A percentile compares a stretch with the other conserved stretches of the same genome.
Conservation (phyloP, 2,888 invertebrate species). For the Zelleria hepariella region DNA sequence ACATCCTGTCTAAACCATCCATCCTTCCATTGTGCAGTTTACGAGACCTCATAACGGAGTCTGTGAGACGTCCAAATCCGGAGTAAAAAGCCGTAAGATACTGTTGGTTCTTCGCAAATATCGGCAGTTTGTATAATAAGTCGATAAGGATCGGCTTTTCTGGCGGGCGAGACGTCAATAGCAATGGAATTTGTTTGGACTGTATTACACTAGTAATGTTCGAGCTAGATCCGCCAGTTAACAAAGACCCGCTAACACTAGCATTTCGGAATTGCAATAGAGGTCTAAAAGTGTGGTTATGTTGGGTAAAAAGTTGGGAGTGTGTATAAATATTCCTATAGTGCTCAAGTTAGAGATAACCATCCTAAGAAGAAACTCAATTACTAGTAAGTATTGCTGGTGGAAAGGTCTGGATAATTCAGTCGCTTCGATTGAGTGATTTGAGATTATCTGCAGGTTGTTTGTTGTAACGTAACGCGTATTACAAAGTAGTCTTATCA, state of each 20-base stretch:
- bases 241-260: not conserved
- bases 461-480: too few species aligned
- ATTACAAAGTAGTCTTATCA: too few species aligned
- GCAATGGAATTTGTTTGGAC: conserved; percentile 37
- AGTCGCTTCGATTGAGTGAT: too few species aligned
- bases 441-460: too few species aligned
- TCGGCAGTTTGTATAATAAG: conserved; percentile 62
- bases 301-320: not conserved
- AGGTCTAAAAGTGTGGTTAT: not conserved
- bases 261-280: not conserved
- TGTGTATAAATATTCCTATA: not conserved
- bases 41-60: not conserved
- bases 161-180: conserved; percentile 33
- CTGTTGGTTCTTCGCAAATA: conserved; percentile 51
- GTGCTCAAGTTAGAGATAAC: not conserved
- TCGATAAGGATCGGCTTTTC: conserved; percentile 52
- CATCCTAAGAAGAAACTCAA: not conserved
- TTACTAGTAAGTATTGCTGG: not conserved
- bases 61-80: not conserved
- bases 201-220: not conserved
- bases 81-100: conserved; percentile 35
- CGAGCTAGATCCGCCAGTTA: not conserved
- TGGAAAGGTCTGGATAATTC: not conserved
- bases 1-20: too few species aligned
- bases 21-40: not conserved